A percentile compares a stretch with the other conserved stretches of the same genome.
Conservation (phyloP, 2,888 invertebrate genomes). For the Thecophora atra region DNA sequence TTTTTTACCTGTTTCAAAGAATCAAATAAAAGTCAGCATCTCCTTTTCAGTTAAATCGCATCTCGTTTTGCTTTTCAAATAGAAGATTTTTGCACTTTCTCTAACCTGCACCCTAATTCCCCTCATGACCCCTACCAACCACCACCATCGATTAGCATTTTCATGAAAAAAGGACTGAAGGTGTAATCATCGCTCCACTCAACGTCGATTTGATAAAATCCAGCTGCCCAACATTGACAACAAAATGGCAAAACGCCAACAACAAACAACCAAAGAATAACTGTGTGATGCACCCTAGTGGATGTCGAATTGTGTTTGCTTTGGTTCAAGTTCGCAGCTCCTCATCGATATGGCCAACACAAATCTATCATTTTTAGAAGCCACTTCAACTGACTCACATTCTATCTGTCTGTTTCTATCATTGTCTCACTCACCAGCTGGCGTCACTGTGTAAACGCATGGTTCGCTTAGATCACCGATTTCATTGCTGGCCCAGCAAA, state of each 20-base stretch:
- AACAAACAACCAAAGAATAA: neutral
- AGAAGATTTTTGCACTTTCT: too few species aligned
- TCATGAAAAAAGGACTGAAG: conserved; percentile 18
- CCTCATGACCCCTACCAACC: too few species aligned
- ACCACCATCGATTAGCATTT: conserved; percentile 25
- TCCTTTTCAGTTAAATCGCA: too few species aligned
- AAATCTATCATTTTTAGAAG: neutral
- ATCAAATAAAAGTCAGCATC: too few species aligned
- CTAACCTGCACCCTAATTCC: too few species aligned
- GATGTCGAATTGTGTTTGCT: neutral
- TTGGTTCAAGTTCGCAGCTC: neutral
- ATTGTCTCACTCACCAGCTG: conserved; percentile 73
- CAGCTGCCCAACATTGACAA: conserved; percentile 5
- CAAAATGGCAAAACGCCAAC: conserved; percentile 12
- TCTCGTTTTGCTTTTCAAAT: too few species aligned
- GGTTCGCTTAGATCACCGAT: conserved; percentile 78
- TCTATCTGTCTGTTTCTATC: too few species aligned
- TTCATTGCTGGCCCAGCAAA: conserved; percentile 80
- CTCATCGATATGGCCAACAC: neutral
- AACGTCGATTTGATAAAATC: conserved; percentile 5
- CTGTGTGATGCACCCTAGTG: conserved; percentile 13
- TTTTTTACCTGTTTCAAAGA: too few species aligned
- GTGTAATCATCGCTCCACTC: neutral
- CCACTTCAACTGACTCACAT: neutral
- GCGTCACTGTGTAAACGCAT: conserved; percentile 78